Percentiles rank a stretch among this genome's conserved stretches.
Evolutionary conservation across 2,888 invertebrate genomes (phyloP).

Genomic region (Drosophila diplacantha): DNA sequence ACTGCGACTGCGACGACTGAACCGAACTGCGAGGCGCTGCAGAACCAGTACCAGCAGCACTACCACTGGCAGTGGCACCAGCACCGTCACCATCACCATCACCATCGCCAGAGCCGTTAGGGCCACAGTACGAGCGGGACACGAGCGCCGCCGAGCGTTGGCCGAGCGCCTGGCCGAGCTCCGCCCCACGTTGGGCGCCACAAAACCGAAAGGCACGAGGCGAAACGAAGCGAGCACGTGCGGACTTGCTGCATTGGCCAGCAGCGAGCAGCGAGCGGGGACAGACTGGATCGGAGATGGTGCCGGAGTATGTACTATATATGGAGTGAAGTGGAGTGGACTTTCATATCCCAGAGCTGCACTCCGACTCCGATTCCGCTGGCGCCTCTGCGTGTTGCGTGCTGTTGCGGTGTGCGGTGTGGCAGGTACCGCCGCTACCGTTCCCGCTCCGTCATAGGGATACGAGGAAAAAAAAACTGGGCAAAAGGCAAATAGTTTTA

Average conservation of each 20-base stretch:
- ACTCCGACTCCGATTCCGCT: constrained; percentile 14
- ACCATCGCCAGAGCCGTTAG: background rate
- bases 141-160: background rate
- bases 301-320: background rate
- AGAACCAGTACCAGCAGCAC: constrained; percentile 33
- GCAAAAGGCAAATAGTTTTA: constrained; percentile 68
- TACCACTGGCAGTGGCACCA: constrained; percentile 13
- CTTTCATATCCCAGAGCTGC: constrained; percentile 24
- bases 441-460: constrained; percentile 25
- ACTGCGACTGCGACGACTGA: constrained; percentile 72
- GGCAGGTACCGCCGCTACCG: constrained; percentile 11
- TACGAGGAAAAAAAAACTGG: constrained; percentile 9
- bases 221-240: constrained; percentile 37
- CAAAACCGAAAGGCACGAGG: constrained; percentile 7
- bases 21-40: constrained; percentile 47
- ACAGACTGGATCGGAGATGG: constrained; percentile 1
- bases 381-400: constrained; percentile 39
- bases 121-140: background rate
- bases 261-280: background rate
- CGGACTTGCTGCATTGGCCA: constrained; percentile 43
- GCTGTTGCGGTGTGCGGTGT: constrained; percentile 12
- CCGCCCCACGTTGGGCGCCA: constrained; percentile 19
- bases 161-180: constrained; percentile 12
- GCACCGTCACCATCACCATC: constrained; percentile 7
- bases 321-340: constrained; percentile 6